phyloP scores from a whole-genome alignment of 2,797 vertebrate species.

The Hafferia zeledoni region DNA sequence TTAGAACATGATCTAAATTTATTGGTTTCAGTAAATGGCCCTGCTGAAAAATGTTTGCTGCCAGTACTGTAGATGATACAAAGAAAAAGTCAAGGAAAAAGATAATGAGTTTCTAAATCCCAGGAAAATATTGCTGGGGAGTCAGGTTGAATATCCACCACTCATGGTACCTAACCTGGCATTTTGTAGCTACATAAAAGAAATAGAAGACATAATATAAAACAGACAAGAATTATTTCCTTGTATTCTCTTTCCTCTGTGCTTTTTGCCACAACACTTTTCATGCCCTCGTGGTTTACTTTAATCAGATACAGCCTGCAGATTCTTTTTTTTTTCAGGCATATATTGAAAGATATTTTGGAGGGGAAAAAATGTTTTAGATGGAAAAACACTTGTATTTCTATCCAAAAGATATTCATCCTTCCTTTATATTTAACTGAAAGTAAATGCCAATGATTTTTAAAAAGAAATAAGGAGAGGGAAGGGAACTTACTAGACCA shows the following conservation, averaged over 20 bases:
- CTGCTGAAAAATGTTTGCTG: neutral
- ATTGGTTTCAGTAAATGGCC: neutral
- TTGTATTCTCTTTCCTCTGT: neutral
- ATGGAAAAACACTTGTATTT: neutral
- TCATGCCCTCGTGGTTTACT: neutral
- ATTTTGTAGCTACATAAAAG: neutral
- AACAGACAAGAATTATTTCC: neutral
- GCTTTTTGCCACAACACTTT: neutral
- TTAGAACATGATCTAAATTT: neutral
- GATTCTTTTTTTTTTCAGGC: neutral
- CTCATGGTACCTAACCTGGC: neutral
- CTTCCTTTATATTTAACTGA: neutral
- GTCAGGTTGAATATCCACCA: neutral
- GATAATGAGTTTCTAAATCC: neutral
- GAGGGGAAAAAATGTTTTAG: neutral
- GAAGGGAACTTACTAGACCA: neutral
- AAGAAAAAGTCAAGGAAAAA: neutral
- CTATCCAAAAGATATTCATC: neutral
- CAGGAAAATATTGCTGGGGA: neutral
- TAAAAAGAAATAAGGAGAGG: neutral
- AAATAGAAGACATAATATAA: fast-evolving
- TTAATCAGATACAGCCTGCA: neutral
- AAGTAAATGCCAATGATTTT: neutral
- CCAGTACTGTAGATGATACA: neutral
- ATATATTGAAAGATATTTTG: neutral